Percentiles rank a stretch among this genome's conserved stretches.
These are phyloP conservation scores for Lasioglossum marginatum DNA, from an alignment of 2,888 invertebrate species.

Conservation along the genomic window DNA sequence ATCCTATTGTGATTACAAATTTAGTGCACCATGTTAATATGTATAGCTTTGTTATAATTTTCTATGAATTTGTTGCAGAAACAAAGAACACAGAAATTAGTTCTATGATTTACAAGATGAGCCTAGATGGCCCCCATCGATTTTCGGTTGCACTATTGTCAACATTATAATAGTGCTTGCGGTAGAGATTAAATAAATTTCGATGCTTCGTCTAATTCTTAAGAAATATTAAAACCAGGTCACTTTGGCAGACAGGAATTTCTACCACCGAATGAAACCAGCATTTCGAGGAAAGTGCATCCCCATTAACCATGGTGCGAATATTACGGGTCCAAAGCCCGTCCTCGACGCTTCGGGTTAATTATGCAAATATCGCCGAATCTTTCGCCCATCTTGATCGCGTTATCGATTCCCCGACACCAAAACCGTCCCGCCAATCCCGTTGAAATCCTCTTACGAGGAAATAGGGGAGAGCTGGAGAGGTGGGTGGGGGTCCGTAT, in stretches of 20 bases:
- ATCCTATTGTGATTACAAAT: neutral
- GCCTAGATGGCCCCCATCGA: neutral
- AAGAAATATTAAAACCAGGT: neutral
- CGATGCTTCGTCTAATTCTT: neutral
- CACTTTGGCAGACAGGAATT: neutral
- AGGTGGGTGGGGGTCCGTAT: constrained; percentile 53
- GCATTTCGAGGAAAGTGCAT: neutral
- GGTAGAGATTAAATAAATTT: neutral
- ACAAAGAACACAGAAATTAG: neutral
- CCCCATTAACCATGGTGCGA: neutral
- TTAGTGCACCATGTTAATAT: neutral
- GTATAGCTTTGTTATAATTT: neutral
- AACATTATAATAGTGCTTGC: neutral
- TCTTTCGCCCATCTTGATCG: constrained; percentile 41
- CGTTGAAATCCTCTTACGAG: constrained; percentile 68
- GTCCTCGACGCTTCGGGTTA: neutral
- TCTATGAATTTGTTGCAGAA: neutral
- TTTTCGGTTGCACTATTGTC: neutral
- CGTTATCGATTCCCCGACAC: constrained; percentile 61
- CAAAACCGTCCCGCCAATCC: constrained; percentile 47
- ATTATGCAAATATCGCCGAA: constrained; percentile 29
- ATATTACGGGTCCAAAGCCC: neutral
- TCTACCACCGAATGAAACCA: neutral
- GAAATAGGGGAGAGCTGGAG: constrained; percentile 8
- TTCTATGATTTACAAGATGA: neutral